Conservation (phyloP, 1,140 invertebrate species). For the Latrodectus geometricus region DNA sequence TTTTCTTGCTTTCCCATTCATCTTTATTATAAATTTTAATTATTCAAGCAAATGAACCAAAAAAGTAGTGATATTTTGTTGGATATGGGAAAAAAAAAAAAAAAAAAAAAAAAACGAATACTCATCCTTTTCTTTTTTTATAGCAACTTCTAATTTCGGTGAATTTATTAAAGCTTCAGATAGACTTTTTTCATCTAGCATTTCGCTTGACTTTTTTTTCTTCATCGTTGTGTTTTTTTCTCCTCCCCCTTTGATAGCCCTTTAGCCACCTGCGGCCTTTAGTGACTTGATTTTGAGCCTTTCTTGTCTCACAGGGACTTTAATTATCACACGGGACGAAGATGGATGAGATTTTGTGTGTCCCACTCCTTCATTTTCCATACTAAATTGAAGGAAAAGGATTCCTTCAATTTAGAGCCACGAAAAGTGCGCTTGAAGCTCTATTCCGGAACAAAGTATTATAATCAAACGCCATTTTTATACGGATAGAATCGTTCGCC, state of each 20-base stretch:
- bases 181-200: not conserved
- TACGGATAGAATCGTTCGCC: too few species aligned
- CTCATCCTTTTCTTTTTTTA: constrained; percentile 15
- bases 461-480: too few species aligned
- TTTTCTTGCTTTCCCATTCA: not conserved
- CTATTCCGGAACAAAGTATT: not conserved
- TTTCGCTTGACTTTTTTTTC: constrained; percentile 1
- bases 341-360: constrained; percentile 26
- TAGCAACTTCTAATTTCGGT: constrained; percentile 14
- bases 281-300: constrained; percentile 18
- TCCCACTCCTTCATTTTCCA: constrained; percentile 3
- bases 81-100: not conserved
- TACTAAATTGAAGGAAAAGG: not conserved
- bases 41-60: constrained; percentile 22
- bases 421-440: not conserved
- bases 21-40: constrained; percentile 44
- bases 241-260: not conserved
- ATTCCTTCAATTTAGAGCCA: not conserved
- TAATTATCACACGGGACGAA: constrained; percentile 41
- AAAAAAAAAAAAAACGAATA: not conserved
- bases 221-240: not conserved
- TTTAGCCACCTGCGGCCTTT: constrained; percentile 5
- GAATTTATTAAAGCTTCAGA: constrained; percentile 32
- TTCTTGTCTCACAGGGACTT: constrained; percentile 24
- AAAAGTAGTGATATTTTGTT: constrained; percentile 9